Evolutionary conservation across 2,888 invertebrate species (phyloP).

Genomic region (Cephus nigrinus): DNA sequence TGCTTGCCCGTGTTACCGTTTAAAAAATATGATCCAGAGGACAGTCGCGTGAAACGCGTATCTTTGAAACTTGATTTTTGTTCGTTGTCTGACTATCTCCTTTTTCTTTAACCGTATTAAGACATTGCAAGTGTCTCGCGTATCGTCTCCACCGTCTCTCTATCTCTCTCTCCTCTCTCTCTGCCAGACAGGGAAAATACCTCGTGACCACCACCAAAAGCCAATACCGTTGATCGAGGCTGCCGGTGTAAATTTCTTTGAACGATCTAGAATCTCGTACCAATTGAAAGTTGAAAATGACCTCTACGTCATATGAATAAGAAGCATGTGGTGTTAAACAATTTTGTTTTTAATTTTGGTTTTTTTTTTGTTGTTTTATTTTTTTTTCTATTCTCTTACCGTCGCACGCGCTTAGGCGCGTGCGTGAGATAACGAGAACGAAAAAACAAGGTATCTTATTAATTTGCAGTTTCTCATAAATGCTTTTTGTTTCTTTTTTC

Average conservation of each 20-base stretch:
- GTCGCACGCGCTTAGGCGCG: not conserved
- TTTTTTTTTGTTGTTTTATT: not conserved
- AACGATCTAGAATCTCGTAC: not conserved
- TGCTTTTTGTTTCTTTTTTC: conserved; percentile 76
- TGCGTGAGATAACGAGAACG: not conserved
- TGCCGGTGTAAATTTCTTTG: not conserved
- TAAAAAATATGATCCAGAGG: not conserved
- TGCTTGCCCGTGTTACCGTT: conserved; percentile 63
- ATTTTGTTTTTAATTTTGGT: conserved; percentile 74
- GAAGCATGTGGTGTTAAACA: conserved; percentile 70
- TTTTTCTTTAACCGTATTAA: not conserved
- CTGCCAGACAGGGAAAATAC: not conserved
- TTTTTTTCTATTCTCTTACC: not conserved
- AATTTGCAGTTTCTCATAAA: conserved; percentile 83
- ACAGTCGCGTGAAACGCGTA: conserved; percentile 24
- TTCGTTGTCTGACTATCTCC: not conserved
- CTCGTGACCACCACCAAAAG: not conserved
- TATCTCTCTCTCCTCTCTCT: conserved; percentile 29
- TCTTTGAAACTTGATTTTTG: conserved; percentile 15
- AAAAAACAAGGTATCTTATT: conserved; percentile 68
- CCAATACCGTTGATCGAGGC: not conserved
- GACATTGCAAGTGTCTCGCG: not conserved
- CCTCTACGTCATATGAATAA: conserved; percentile 47
- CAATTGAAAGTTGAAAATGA: conserved; percentile 28
- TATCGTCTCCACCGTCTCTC: conserved; percentile 31